Conservation (phyloP, 2,113 vertebrate species). For the Prietella phreatophila region DNA sequence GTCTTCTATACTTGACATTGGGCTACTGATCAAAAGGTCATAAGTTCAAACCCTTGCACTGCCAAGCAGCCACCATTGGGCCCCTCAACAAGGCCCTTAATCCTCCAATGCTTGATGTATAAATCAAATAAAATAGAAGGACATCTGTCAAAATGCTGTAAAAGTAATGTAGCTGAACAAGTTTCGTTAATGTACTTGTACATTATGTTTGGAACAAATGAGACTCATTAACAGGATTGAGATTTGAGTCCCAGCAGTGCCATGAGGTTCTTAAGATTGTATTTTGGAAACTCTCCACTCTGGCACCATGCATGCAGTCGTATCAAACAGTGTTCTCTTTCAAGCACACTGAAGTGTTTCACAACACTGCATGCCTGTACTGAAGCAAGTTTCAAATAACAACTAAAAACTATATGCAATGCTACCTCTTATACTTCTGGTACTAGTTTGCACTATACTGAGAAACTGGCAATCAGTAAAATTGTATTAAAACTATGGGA, state of each 20-base stretch:
- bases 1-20: not conserved
- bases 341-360: not conserved
- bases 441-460: not conserved
- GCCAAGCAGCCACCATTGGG: too few relatives aligned
- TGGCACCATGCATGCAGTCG: not conserved
- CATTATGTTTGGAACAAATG: not conserved
- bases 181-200: not conserved
- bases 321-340: not conserved
- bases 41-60: too few relatives aligned
- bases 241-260: not conserved
- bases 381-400: not conserved
- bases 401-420: not conserved
- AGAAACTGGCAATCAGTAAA: not conserved
- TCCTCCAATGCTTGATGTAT: too few relatives aligned
- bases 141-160: too few relatives aligned
- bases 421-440: not conserved
- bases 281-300: not conserved
- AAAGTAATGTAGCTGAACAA: too few relatives aligned
- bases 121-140: too few relatives aligned
- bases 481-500: not conserved
- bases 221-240: not conserved
- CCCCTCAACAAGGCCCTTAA: too few relatives aligned
- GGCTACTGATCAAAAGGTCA: too few relatives aligned
- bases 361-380: not conserved
- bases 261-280: slow-evolving; percentile 3